Conservation (phyloP, 2,113 vertebrate genomes). For the Azemiops feae region DNA sequence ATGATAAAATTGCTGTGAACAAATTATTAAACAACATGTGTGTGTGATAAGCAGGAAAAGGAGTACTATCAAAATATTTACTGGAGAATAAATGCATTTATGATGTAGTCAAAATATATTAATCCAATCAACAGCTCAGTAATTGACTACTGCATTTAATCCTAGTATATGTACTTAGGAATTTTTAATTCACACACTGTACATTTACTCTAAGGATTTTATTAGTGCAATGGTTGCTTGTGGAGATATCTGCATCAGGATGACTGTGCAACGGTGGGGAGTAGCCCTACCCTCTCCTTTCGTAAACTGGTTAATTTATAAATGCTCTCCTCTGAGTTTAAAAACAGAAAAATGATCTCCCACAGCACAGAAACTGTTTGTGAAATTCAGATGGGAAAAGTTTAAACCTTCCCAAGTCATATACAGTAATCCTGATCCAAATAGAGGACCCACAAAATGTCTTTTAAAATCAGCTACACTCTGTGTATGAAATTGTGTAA, state of each 20-base stretch:
- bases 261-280: neutral
- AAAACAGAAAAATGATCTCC: neutral
- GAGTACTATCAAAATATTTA: slow-evolving; percentile 35
- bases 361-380: neutral
- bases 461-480: neutral
- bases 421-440: neutral
- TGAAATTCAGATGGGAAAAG: neutral
- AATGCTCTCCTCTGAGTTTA: neutral
- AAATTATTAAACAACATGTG: slow-evolving; percentile 41
- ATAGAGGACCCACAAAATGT: neutral
- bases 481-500: neutral
- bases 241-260: neutral
- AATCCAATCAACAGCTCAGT: slow-evolving; percentile 53
- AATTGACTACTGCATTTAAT: slow-evolving; percentile 30
- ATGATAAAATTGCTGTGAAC: neutral
- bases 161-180: neutral
- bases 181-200: neutral
- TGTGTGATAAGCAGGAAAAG: slow-evolving; percentile 20
- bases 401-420: neutral
- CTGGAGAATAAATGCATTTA: slow-evolving; percentile 38
- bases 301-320: neutral
- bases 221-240: neutral
- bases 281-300: neutral
- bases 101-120: slow-evolving; percentile 35
- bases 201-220: neutral